Evolutionary conservation across 2,888 invertebrate genomes (phyloP), one percentile per base, ranked within the genome.

Genomic region (Plemyria rubiginata): DNA sequence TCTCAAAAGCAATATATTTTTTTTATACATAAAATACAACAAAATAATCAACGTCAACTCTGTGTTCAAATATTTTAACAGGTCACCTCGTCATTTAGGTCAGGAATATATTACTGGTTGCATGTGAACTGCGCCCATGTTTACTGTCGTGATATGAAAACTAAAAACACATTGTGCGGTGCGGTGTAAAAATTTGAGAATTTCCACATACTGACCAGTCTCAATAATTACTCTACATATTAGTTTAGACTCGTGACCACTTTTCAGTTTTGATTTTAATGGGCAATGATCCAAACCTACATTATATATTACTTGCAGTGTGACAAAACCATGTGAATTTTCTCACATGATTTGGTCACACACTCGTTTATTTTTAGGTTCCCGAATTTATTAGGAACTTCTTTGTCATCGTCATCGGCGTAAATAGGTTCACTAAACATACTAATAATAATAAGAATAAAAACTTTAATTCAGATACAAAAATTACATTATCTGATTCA

Each of bases 271-370:
- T 60, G 55, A 49, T 53, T 58, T 60, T 53, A 49, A 43, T 62
- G 66, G 71, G 71, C 71, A 45, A 43, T 16, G 40, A 38, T 70
- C 69, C 71, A 71, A 45, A 65, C 32, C 6, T 51, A 67, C 62
- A 60, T 48, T 12, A 49, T 2, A 32, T 4, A 8, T 38, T 62
- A n/a, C 13, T 56, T 45, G 16, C 9, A 52, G 51, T 62, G 59
- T 62, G 60, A 66, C 65, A 64, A 67, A 62, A 70, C 66, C 68
- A 70, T 71, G 71, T 70, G 71, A 70, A 36, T 9, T 13, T 43
- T 45, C 16, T 45, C 45, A 45, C 45, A 45, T 45, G 45, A 45
- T 45, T 45, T 45, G 9, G 45, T 16, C 16, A 45, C 45, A 45
- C 45, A 16, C 8, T 7, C 43, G 36, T 15, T 38, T 38, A 38